Evolutionary conservation across 2,113 vertebrate genomes (phyloP).

Genomic region (Mormyrus lacerda): DNA sequence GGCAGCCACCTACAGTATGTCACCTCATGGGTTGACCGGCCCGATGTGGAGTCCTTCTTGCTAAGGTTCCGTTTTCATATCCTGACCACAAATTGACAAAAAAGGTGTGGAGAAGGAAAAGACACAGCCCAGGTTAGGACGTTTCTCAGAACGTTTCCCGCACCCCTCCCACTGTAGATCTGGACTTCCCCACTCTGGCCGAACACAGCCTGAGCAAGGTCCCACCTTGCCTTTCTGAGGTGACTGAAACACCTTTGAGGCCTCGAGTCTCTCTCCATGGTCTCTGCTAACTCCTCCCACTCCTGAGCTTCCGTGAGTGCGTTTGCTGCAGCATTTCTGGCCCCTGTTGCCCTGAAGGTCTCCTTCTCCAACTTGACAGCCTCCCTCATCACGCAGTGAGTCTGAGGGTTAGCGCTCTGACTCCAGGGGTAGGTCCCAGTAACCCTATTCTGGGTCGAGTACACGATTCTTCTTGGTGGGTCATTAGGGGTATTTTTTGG

Average conservation of each 20-base stretch:
- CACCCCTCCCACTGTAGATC: neutral
- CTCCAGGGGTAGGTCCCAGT: neutral
- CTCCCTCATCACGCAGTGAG: neutral
- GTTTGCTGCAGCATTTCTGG: neutral
- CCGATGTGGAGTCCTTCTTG: neutral
- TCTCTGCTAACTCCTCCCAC: neutral
- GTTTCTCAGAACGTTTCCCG: neutral
- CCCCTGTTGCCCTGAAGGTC: neutral
- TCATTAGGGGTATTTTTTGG: neutral
- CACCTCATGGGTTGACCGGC: neutral
- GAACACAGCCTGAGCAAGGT: neutral
- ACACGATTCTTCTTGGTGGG: neutral
- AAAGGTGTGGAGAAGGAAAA: neutral
- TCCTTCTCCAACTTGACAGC: neutral
- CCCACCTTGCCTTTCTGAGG: neutral
- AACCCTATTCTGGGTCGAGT: neutral
- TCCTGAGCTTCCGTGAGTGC: neutral
- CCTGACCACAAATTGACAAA: neutral
- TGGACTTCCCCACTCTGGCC: neutral
- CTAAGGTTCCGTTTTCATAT: neutral
- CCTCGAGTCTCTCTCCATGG: neutral
- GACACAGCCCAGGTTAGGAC: neutral
- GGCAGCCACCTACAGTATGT: neutral
- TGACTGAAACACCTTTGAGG: neutral
- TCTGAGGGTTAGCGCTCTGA: neutral